Evolutionary conservation across 2,888 invertebrate genomes (phyloP), one percentile per base, ranked within the genome.

Genomic region (Drosophila limbata): DNA sequence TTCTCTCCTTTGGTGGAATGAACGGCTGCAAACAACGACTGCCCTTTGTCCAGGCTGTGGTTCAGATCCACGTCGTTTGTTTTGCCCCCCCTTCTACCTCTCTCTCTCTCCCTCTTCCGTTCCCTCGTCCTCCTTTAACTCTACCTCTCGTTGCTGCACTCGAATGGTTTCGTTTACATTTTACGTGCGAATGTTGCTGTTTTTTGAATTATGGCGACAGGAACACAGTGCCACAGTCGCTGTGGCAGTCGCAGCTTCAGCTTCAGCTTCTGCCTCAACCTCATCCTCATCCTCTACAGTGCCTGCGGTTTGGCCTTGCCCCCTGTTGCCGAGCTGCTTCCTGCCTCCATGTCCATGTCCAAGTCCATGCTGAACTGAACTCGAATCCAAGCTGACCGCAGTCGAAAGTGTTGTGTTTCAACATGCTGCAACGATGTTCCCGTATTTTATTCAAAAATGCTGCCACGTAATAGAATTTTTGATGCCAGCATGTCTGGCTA

Each of bases 111-210:
- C 5, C 25, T 25, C 25, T 6, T 25, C 5, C 6, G n/a, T n/a
- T n/a, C 13, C 50, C 25, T 9, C 25, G 3, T 31, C 8, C 37
- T 17, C 6, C 25, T 19, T 42, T 55, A 4, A 9, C 9, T 6
- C 40, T 33, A 13, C 45, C 73, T 52, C 59, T 15, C 28, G 63
- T 40, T 63, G 61, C 70, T 89, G 89, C 89, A 87, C 84, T 84
- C 84, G 77, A 89, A 86, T 89, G 85, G 85, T 86, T 86, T 86
- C 88, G 85, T 82, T 86, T 89, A 86, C 85, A 89, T 86, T 86
- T 86, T 73, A 86, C 85, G 85, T 86, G 85, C 90, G 88, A 86
- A 89, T 86, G 89, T 86, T 85, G 86, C 89, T 86, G 85, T 89
- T 85, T 85, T 86, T 86, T 86, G 85, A 86, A 88, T 86, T 86